phyloP scores from a whole-genome alignment of 2,888 invertebrate species.

The Xylophagus ater region DNA sequence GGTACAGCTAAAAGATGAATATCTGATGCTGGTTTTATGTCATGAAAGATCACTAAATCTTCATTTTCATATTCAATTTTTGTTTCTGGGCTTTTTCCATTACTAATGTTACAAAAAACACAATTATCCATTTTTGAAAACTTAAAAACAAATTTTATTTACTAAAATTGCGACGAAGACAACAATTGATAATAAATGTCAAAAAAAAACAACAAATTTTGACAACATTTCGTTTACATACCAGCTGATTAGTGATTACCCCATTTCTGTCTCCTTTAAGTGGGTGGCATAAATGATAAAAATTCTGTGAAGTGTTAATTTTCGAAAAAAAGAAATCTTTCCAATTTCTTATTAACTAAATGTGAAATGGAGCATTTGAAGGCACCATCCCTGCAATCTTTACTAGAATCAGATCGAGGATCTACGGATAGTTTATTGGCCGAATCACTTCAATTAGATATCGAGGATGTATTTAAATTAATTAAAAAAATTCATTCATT shows the following conservation, averaged over 20 bases:
- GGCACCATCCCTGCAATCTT: slow-evolving; percentile 43
- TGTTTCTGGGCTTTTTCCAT: slow-evolving; percentile 45
- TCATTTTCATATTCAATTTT: slow-evolving; percentile 62
- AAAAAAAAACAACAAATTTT: no score
- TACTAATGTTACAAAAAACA: slow-evolving; percentile 64
- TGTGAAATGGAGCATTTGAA: slow-evolving; percentile 35
- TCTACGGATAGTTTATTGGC: slow-evolving; percentile 54
- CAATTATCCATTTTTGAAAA: slow-evolving; percentile 38
- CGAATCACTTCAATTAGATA: slow-evolving; percentile 49
- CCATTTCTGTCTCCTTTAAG: no score
- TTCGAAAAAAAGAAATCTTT: no score
- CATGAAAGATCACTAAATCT: slow-evolving; percentile 65
- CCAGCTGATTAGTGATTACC: no score
- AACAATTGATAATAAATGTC: no score
- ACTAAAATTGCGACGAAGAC: no score
- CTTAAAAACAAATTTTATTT: no score
- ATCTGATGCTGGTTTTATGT: slow-evolving; percentile 68
- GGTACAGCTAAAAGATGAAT: slow-evolving; percentile 72
- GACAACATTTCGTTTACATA: no score
- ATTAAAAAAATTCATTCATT: slow-evolving; percentile 1
- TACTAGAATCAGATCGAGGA: slow-evolving; percentile 49
- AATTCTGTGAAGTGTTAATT: no score
- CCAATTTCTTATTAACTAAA: no score
- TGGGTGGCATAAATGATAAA: no score
- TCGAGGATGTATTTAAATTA: slow-evolving; percentile 48